Evolutionary conservation across 2,888 invertebrate species (phyloP).

Genomic region (Horisme vitalbata): DNA sequence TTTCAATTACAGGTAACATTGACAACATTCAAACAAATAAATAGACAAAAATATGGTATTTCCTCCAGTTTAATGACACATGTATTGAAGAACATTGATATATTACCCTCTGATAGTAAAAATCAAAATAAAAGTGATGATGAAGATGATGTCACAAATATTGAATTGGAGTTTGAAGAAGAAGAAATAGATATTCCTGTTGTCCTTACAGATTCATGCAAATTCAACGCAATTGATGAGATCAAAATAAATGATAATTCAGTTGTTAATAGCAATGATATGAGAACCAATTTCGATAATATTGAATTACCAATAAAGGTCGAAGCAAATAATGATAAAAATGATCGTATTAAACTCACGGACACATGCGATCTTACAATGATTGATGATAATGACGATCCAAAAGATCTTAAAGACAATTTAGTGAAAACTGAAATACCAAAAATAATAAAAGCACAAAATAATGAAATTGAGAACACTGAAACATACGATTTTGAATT

Average conservation of each 20-base stretch:
- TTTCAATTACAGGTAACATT: neutral
- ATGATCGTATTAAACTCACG: neutral
- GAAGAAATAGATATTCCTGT: neutral
- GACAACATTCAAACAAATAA: neutral
- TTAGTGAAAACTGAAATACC: too few relatives aligned
- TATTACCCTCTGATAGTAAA: neutral
- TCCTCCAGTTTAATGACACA: neutral
- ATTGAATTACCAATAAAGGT: neutral
- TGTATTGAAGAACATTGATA: neutral
- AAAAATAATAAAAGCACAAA: too few relatives aligned
- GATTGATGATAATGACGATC: too few relatives aligned
- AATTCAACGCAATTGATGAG: neutral
- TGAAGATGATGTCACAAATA: neutral
- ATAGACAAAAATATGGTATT: neutral
- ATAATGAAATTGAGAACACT: too few relatives aligned
- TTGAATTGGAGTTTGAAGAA: too few relatives aligned
- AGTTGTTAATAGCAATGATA: neutral
- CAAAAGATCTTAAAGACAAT: too few relatives aligned
- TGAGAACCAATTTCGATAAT: neutral
- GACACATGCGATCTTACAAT: too few relatives aligned
- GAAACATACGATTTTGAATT: too few relatives aligned
- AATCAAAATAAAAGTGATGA: neutral
- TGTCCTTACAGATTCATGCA: neutral
- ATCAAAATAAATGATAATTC: neutral
- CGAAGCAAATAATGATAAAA: neutral